A percentile compares a stretch with the other conserved stretches of the same genome.
These are phyloP conservation scores for Ips typographus DNA, from an alignment of 1,140 invertebrate species.

Conservation along the genomic window DNA sequence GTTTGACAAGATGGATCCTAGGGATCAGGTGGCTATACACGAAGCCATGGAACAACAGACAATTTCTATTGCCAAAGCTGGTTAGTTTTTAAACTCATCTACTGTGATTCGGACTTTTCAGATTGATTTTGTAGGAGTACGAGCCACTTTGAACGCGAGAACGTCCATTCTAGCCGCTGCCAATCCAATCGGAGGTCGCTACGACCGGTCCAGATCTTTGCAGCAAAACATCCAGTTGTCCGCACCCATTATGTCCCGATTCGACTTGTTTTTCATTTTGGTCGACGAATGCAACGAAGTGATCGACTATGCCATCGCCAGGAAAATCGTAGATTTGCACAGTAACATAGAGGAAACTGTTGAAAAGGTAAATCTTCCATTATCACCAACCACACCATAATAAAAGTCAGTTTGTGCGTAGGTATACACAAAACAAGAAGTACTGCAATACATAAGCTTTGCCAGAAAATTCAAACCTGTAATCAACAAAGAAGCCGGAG, in stretches of 20 bases:
- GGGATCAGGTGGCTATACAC: constrained; percentile 98
- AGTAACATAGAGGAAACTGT: constrained; percentile 74
- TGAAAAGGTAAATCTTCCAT: constrained; percentile 52
- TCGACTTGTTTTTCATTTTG: constrained; percentile 98
- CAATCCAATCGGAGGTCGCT: constrained; percentile 96
- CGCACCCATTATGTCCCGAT: constrained; percentile 98
- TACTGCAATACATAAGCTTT: constrained; percentile 94
- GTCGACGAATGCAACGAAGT: constrained; percentile 95
- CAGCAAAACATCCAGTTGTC: constrained; percentile 93
- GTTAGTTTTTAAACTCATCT: constrained; percentile 48
- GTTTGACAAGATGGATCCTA: constrained; percentile 99
- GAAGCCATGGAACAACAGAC: constrained; percentile 99
- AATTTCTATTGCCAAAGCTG: constrained; percentile 98
- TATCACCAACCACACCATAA: background rate
- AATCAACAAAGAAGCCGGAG: constrained; percentile 79
- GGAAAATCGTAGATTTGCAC: constrained; percentile 94
- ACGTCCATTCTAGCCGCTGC: constrained; percentile 98
- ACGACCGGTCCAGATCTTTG: constrained; percentile 92
- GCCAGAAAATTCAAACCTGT: constrained; percentile 95
- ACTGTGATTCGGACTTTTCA: background rate
- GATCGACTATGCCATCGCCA: constrained; percentile 93
- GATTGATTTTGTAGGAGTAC: constrained; percentile 66
- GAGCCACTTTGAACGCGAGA: constrained; percentile 95
- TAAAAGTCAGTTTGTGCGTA: constrained; percentile 44
- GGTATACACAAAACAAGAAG: constrained; percentile 82